A percentile compares a stretch with the other conserved stretches of the same genome.
phyloP scores from a whole-genome alignment of 1,140 invertebrate species.

The Pissodes strobi region DNA sequence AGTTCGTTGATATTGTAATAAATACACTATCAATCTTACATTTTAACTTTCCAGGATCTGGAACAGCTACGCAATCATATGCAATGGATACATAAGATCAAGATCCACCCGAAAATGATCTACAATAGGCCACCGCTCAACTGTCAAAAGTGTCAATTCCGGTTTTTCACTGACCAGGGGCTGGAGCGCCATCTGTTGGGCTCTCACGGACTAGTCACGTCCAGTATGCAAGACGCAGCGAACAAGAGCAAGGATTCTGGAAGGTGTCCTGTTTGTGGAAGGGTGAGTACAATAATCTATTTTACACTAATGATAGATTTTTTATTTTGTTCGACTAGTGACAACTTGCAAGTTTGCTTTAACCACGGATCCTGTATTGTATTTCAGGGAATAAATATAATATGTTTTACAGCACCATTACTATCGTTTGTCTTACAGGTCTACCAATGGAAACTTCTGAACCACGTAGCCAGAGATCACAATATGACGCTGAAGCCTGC shows the following conservation, averaged over 20 bases:
- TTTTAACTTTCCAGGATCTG: conserved; percentile 64
- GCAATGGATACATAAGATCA: conserved; percentile 96
- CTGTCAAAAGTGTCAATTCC: conserved; percentile 94
- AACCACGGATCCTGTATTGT: too few relatives aligned
- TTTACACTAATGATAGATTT: too few relatives aligned
- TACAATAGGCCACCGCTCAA: conserved; percentile 92
- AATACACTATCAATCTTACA: too few relatives aligned
- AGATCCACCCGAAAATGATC: conserved; percentile 96
- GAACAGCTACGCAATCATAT: conserved; percentile 92
- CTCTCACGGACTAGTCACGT: conserved; percentile 91
- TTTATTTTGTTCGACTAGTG: too few relatives aligned
- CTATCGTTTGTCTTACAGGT: conserved; percentile 64
- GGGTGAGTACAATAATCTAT: conserved; percentile 68
- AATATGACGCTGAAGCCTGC: conserved; percentile 89
- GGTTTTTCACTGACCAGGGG: conserved; percentile 76
- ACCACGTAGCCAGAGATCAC: conserved; percentile 89
- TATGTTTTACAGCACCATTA: too few relatives aligned
- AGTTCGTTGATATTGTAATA: too few relatives aligned
- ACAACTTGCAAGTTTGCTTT: too few relatives aligned
- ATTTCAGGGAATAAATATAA: too few relatives aligned
- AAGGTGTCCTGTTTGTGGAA: conserved; percentile 89
- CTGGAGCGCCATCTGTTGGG: conserved; percentile 90
- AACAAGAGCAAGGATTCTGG: conserved; percentile 94
- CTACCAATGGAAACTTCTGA: conserved; percentile 89
- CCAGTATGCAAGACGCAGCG: conserved; percentile 93